Percentiles rank a stretch among this genome's conserved stretches.
Conservation (phyloP, 2,797 vertebrate species). For the Austrolebias charrua region DNA sequence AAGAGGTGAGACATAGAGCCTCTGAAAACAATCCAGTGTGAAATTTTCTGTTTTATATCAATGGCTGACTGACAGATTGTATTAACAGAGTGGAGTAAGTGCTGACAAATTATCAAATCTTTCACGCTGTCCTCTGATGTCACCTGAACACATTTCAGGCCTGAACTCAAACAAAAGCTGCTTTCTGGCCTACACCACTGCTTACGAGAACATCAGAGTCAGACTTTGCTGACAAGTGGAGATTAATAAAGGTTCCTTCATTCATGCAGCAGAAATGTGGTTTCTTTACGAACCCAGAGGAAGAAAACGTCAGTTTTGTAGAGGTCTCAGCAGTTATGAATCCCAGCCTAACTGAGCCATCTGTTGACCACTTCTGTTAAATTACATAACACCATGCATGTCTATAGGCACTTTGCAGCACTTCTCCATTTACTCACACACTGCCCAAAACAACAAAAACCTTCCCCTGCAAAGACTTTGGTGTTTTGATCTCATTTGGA, state of each 20-base stretch:
- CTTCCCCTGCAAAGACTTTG: not conserved
- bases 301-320: conserved; percentile 32
- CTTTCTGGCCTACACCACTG: conserved; percentile 18
- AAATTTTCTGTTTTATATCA: too few relatives aligned
- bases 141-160: conserved; percentile 35
- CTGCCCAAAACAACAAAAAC: conserved; percentile 12
- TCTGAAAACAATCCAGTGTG: too few relatives aligned
- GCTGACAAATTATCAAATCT: too few relatives aligned
- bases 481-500: not conserved
- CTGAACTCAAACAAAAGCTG: conserved; percentile 35
- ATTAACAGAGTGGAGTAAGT: too few relatives aligned
- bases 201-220: conserved; percentile 10
- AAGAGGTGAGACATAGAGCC: too few relatives aligned
- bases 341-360: conserved; percentile 8
- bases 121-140: too few relatives aligned
- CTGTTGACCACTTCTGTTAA: conserved; percentile 47
- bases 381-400: conserved; percentile 29
- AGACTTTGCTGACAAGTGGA: conserved; percentile 52
- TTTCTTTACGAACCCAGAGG: conserved; percentile 21
- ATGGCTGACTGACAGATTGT: too few relatives aligned
- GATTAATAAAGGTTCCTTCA: conserved; percentile 39
- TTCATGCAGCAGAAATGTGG: conserved; percentile 15
- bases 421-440: conserved; percentile 45
- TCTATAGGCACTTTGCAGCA: conserved; percentile 11
- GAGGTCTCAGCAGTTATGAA: conserved; percentile 48